Evolutionary conservation across 2,113 vertebrate species (phyloP), one percentile per base, ranked within the genome.

Genomic region (Glareola pratincola): DNA sequence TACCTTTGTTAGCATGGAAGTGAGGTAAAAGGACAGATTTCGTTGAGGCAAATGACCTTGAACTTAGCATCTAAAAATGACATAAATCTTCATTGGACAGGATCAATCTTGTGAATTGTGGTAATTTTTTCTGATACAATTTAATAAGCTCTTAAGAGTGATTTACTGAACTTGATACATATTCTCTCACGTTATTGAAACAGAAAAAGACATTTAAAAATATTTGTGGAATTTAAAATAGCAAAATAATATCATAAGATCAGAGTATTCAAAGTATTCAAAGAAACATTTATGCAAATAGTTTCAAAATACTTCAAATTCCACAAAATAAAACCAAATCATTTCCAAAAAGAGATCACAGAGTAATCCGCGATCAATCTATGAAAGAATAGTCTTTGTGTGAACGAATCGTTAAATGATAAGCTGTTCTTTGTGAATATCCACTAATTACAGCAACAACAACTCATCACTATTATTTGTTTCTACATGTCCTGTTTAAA

Each of bases 51-150:
- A 78, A 82, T 43, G 59, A 95, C 92, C 92, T 94, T 94, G 86
- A 94, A 91, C 27, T 91, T 91, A 48, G 69, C 45, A 47, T 62
- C 30, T 12, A 74, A 69, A 85, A 50, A 60, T 53, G 9, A 88
- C 53, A 82, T 79, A 89, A 66, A 87, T 97, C 94, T 95, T 95
- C 57, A 85, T 32, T 73, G 77, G 20, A 73, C 37, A 62, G 50
- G 56, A 94, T 81, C 64, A 88, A 53, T 90, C 77, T 60, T 69
- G 64, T 88, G 56, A 75, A 94, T 6, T 82, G n/a, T 21, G 23
- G 34, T 36, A 45, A 32, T 92, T 78, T 88, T 88, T 95, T 87
- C 73, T 85, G 79, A 67, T 91, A 60, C 32, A 78, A 89, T 83
- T 89, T 82, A 87, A 89, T 64, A 71, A 89, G 20, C 23, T 72